Evolutionary conservation across 1,140 invertebrate species (phyloP).

Genomic region (Stegodyphus dumicola): DNA sequence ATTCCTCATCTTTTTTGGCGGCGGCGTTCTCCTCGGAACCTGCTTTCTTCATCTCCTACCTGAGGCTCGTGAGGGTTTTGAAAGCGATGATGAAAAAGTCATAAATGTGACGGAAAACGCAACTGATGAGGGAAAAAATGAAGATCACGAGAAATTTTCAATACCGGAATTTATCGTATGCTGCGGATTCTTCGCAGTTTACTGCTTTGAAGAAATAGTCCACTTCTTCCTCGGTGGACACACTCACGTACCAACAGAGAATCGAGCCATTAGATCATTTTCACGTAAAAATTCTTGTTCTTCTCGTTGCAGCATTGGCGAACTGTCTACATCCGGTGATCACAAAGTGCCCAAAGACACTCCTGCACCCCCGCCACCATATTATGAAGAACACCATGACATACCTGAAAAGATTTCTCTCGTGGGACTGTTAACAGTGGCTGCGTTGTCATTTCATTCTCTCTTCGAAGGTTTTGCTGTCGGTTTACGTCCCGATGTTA

Average conservation of each 20-base stretch:
- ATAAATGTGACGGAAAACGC: neutral
- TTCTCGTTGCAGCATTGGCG: neutral
- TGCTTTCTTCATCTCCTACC: conserved; percentile 85
- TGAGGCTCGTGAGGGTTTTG: conserved; percentile 76
- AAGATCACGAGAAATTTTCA: conserved; percentile 41
- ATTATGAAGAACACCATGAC: neutral
- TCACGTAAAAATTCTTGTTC: conserved; percentile 14
- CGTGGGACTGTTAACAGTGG: conserved; percentile 61
- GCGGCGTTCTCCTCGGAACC: conserved; percentile 85
- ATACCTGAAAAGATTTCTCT: conserved; percentile 31
- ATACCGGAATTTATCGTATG: conserved; percentile 55
- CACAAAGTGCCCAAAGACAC: neutral
- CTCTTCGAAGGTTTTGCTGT: conserved; percentile 90
- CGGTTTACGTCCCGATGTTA: conserved; percentile 76
- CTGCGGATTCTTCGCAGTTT: conserved; percentile 44
- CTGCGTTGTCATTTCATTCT: conserved; percentile 88
- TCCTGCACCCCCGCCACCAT: neutral
- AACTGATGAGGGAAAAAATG: neutral
- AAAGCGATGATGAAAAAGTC: conserved; percentile 68
- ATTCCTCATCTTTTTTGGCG: conserved; percentile 74
- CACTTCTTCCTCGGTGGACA: conserved; percentile 44
- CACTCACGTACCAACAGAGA: conserved; percentile 38
- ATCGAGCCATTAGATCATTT: conserved; percentile 20
- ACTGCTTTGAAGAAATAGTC: conserved; percentile 49
- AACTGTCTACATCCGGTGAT: neutral